Percentiles rank a stretch among this genome's conserved stretches.
phyloP scores from a whole-genome alignment of 2,888 invertebrate species.

The Caenorhabditis parvicauda region DNA sequence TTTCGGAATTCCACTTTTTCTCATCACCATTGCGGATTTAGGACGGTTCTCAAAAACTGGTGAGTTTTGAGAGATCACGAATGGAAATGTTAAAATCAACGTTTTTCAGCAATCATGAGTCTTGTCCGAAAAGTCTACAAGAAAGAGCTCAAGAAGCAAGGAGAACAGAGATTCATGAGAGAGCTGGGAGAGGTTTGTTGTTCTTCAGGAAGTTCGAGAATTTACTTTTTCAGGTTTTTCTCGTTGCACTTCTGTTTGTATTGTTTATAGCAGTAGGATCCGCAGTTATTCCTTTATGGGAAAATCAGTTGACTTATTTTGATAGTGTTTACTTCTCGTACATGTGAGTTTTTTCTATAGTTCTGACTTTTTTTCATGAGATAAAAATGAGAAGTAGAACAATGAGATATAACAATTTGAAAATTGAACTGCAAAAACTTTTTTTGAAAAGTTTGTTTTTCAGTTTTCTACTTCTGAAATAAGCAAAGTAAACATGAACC shows the following conservation, averaged over 20 bases:
- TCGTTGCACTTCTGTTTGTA: conserved; percentile 52
- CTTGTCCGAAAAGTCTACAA: conserved; percentile 46
- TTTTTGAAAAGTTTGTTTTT: too few species aligned
- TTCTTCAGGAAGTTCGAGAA: background rate
- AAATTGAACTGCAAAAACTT: too few species aligned
- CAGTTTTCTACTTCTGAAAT: too few species aligned
- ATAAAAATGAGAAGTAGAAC: background rate
- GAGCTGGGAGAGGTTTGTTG: conserved; percentile 51
- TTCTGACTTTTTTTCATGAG: background rate
- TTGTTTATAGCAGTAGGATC: conserved; percentile 56
- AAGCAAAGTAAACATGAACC: too few species aligned
- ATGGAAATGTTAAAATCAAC: background rate
- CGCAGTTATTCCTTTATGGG: conserved; percentile 57
- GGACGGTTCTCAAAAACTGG: conserved; percentile 48
- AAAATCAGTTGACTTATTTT: conserved; percentile 55
- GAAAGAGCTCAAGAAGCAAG: conserved; percentile 55
- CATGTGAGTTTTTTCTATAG: conserved; percentile 37
- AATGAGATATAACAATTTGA: too few species aligned
- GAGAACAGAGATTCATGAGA: conserved; percentile 49
- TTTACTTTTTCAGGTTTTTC: conserved; percentile 38
- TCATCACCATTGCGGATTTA: conserved; percentile 58
- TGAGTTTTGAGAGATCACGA: background rate
- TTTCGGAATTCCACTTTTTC: conserved; percentile 57
- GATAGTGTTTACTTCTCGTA: conserved; percentile 60
- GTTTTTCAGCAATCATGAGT: conserved; percentile 44